phyloP scores from a whole-genome alignment of 2,797 vertebrate genomes.

The Labroides dimidiatus region DNA sequence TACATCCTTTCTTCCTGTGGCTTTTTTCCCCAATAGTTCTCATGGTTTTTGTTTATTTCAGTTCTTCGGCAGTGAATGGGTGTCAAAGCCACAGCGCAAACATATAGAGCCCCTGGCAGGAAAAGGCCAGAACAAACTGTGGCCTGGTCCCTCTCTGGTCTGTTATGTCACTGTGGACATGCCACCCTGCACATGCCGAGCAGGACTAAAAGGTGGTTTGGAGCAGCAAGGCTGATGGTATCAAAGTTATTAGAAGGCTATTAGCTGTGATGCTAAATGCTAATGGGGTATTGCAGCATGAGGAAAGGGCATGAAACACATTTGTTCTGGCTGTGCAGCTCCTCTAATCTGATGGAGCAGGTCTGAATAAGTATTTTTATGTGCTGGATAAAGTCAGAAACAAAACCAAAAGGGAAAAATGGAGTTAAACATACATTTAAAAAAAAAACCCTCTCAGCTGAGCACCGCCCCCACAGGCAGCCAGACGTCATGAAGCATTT shows the following conservation, averaged over 20 bases:
- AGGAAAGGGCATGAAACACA: constrained; percentile 15
- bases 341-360: constrained; percentile 38
- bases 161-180: constrained; percentile 67
- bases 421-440: background rate
- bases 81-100: constrained; percentile 76
- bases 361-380: constrained; percentile 29
- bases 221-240: constrained; percentile 38
- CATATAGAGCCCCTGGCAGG: constrained; percentile 69
- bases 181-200: constrained; percentile 53
- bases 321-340: constrained; percentile 14
- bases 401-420: background rate
- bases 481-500: constrained; percentile 74
- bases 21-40: constrained; percentile 54
- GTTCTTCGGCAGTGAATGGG: constrained; percentile 66
- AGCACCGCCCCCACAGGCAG: constrained; percentile 28
- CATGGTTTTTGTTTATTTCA: constrained; percentile 75
- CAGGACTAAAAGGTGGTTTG: constrained; percentile 38
- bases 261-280: constrained; percentile 55
- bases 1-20: constrained; percentile 30
- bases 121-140: constrained; percentile 74
- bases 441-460: constrained; percentile 6
- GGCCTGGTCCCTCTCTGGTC: constrained; percentile 64
- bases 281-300: constrained; percentile 15
- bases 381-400: constrained; percentile 6
- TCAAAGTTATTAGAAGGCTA: constrained; percentile 47